Evolutionary conservation across 2,888 invertebrate species (phyloP), one percentile per base, ranked within the genome.

Genomic region (Panzeria rudis): DNA sequence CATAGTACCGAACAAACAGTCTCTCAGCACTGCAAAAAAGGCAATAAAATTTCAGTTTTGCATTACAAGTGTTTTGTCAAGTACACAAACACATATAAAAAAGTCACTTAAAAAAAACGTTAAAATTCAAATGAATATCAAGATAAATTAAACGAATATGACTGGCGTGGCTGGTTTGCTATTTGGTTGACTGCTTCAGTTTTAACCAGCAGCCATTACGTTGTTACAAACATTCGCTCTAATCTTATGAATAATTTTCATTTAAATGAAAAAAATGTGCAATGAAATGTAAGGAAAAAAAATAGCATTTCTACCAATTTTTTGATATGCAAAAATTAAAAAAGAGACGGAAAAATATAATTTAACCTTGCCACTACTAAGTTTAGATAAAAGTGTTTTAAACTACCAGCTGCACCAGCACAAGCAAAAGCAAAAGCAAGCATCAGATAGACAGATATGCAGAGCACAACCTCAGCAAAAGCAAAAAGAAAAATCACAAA

Each of bases 211-310:
- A 61, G 23, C 38, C 56, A 52, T 13, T 61, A 61, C 61, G 15
- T 61, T 78, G 59, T 50, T 38, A 44, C 68, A 77, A n/a, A 68
- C 59, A 29, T 29, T 54, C 54, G 44, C 56, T 72, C 59, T 59
- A 76, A 66, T 68, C 72, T 76, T 73, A 77, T 77, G 80, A 84
- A 84, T 84, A 80, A 80, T 72, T 84, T 84, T 64, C 61, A 68
- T 80, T 81, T 81, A 72, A 84, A 80, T 73, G 54, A 29, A 80
- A 73, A 64, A 61, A 76, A 61, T 72, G 66, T 68, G 76, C 61
- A 84, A 77, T 72, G 84, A 84, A 81, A 80, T 25, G 44, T 56
- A 66, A 66, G 38, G 11, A 41, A 68, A 20, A 71, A 54, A 52
- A 35, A 64, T 32, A n/a, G n/a, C 23, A 9, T 69, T 61, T 61